These are phyloP conservation scores for Drosophila setosimentum DNA, from an alignment of 2,888 invertebrate genomes.

Conservation along the genomic window DNA sequence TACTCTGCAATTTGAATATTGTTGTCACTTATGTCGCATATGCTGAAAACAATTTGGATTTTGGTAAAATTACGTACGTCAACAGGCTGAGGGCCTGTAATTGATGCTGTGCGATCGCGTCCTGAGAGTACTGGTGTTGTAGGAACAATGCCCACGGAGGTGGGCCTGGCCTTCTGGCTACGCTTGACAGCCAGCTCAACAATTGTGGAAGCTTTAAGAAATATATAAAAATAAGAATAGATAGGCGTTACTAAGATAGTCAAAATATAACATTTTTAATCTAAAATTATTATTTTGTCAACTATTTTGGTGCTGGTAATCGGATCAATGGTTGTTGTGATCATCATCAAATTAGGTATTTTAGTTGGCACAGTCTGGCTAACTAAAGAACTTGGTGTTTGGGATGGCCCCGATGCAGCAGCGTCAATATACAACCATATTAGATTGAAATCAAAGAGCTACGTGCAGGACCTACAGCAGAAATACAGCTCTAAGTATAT, in stretches of 20 bases:
- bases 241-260: constrained; percentile 26
- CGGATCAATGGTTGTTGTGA: constrained; percentile 26
- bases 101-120: constrained; percentile 87
- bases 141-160: constrained; percentile 85
- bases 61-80: constrained; percentile 87
- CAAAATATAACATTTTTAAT: not conserved
- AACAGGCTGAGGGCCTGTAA: constrained; percentile 94
- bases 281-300: not conserved
- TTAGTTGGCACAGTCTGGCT: constrained; percentile 51
- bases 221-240: not conserved
- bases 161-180: constrained; percentile 86
- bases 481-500: constrained; percentile 20
- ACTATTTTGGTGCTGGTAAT: constrained; percentile 1
- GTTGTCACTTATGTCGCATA: too few species aligned
- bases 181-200: constrained; percentile 90
- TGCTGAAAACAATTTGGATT: not conserved
- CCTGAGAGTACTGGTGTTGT: constrained; percentile 86
- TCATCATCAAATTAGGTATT: constrained; percentile 40
- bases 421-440: constrained; percentile 34
- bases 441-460: constrained; percentile 36
- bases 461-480: constrained; percentile 11
- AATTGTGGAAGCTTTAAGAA: constrained; percentile 87
- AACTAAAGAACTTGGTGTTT: constrained; percentile 47
- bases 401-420: constrained; percentile 44
- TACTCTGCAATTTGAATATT: constrained; percentile 87